Evolutionary conservation across 2,888 invertebrate genomes (phyloP).

Genomic region (Timandra comae): DNA sequence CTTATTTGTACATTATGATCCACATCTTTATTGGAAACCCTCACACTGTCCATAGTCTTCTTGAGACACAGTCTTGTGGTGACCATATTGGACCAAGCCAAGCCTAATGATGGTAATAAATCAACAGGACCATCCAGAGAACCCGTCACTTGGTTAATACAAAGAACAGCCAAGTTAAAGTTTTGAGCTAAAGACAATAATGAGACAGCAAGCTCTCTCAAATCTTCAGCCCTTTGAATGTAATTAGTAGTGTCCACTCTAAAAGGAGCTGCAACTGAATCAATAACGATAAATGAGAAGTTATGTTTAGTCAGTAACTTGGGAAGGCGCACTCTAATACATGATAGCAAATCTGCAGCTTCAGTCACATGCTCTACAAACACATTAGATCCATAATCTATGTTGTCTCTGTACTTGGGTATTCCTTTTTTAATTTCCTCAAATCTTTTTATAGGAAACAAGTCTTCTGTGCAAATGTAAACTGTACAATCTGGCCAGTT

Average conservation of each 20-base stretch:
- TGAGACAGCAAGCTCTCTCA: conserved; percentile 53
- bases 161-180: conserved; percentile 51
- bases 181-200: conserved; percentile 46
- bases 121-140: conserved; percentile 37
- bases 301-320: conserved; percentile 41
- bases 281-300: conserved; percentile 49
- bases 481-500: conserved; percentile 78
- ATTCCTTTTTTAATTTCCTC: conserved; percentile 46
- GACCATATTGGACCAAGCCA: conserved; percentile 70
- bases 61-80: conserved; percentile 45
- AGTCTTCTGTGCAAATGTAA: conserved; percentile 87
- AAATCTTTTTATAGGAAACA: conserved; percentile 70
- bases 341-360: conserved; percentile 50
- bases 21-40: too few relatives aligned
- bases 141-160: conserved; percentile 65
- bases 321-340: conserved; percentile 53
- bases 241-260: conserved; percentile 59
- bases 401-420: conserved; percentile 20
- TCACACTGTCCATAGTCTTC: conserved; percentile 25
- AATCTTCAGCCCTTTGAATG: conserved; percentile 59
- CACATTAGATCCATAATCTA: conserved; percentile 48
- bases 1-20: conserved; percentile 31
- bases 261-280: conserved; percentile 67
- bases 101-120: conserved; percentile 56
- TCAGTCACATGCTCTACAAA: conserved; percentile 67